Base-by-base conservation (phyloP, 2,888 invertebrate genomes). In the Tachina fera region DNA sequence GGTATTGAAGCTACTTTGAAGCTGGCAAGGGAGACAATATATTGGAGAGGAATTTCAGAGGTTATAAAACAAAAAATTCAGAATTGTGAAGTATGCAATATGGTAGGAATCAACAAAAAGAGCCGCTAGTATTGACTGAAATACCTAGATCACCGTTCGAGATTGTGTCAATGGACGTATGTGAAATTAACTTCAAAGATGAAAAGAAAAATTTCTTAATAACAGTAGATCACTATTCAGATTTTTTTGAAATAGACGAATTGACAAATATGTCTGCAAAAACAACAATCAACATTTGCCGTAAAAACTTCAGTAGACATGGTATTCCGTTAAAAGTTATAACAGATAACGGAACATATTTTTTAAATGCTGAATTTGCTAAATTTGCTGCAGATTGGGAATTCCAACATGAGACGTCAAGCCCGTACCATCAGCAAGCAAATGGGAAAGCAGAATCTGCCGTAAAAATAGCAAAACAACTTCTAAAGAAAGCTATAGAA, bases 171-270 rank as follows among this genome's bases (percentile, higher is more conserved):
- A 51, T 56, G 56, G 56, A 56, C 13, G 22, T 56, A 9, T 56
- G 3, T 56, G 31, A 56, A 31, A 11, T 56, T 9, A 19, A 8
- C 11, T 22, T 60, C n/a, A 61, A 70, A 2, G 70, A 70, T 19
- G 77, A 74, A 41, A 87, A 49, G 3, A 9, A 39, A 10, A 6
- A n/a, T n/a, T 60, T 60, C n/a, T 39, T 60, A 60, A 39, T 60
- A 60, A 60, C 60, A 39, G 83, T 74, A 1, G 84, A 84, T n/a
- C 81, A 87, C n/a, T 84, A 81, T 19, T 87, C 76, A 4, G 87
- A 58, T 58, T 58, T 58, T 31, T 58, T 58, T 5, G 31, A 58
- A 58, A 13, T 58, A 11, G 31, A 58, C 13, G 31, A 58, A 13
- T 31, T 58, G 11, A 58, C 8, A 5, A 58, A 13, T 22, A 22